Conservation (phyloP, 92 coral and sea anemone genomes). For the Bergia sp. region DNA sequence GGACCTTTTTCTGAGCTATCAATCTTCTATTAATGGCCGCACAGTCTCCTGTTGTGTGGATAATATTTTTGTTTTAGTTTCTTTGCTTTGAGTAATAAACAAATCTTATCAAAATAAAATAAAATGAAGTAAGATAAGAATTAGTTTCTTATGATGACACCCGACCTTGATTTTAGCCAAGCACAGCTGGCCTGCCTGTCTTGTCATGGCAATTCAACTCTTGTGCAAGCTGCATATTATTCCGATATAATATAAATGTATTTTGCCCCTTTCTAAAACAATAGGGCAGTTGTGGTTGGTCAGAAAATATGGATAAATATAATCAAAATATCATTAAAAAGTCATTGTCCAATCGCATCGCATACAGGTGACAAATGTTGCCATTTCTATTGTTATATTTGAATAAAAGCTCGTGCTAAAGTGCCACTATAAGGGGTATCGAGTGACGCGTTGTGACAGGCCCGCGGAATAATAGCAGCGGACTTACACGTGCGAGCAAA, state of each 20-base stretch:
- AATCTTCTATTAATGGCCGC: background rate
- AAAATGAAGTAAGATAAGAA: conserved; percentile 24
- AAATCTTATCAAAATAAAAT: conserved; percentile 7
- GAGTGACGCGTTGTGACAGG: conserved; percentile 38
- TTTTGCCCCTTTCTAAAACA: conserved; percentile 19
- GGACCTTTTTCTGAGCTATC: background rate
- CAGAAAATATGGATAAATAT: conserved; percentile 14
- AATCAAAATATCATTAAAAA: conserved; percentile 28
- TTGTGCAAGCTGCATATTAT: conserved; percentile 8
- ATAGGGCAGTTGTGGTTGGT: conserved; percentile 35
- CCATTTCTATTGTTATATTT: conserved; percentile 19
- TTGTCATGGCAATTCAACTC: conserved; percentile 31
- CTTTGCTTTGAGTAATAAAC: conserved; percentile 24
- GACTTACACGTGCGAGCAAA: conserved; percentile 37
- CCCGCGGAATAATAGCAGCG: conserved; percentile 43
- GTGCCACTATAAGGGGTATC: conserved; percentile 13
- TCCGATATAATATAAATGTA: conserved; percentile 30
- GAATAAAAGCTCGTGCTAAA: conserved; percentile 14
- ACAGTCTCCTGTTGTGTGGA: conserved; percentile 6
- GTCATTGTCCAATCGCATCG: conserved; percentile 35
- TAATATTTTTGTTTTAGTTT: conserved; percentile 12
- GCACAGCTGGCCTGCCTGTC: conserved; percentile 32
- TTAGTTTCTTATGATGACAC: conserved; percentile 17
- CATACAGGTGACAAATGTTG: conserved; percentile 28
- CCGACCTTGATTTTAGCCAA: conserved; percentile 18